Conservation (phyloP, 2,797 vertebrate species). For the Lagorchestes hirsutus region DNA sequence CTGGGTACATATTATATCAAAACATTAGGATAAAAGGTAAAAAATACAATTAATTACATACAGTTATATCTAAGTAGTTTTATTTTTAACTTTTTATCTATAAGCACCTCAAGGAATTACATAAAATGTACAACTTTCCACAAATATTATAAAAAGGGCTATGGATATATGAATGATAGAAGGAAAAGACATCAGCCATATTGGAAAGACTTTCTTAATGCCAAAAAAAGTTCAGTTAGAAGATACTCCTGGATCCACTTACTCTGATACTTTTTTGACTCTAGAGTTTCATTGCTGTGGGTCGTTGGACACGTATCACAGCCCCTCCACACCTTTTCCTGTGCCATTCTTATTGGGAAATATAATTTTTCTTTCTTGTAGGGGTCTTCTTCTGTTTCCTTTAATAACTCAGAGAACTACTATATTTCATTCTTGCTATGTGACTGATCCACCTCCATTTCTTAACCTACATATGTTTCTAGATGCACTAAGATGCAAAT, state of each 20-base stretch:
- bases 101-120: neutral
- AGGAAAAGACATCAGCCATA: neutral
- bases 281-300: neutral
- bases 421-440: neutral
- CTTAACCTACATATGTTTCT: neutral
- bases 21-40: neutral
- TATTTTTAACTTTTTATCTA: conserved; percentile 31
- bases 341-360: neutral
- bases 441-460: neutral
- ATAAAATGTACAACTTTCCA: conserved; percentile 21
- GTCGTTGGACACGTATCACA: neutral
- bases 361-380: neutral
- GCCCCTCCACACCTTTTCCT: neutral
- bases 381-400: neutral
- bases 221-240: conserved; percentile 21
- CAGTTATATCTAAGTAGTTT: neutral
- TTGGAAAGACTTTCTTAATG: conserved; percentile 13
- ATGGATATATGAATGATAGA: conserved; percentile 25
- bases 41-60: neutral
- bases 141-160: conserved; percentile 11
- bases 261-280: neutral
- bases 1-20: neutral
- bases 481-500: neutral
- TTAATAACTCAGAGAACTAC: neutral
- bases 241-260: neutral